phyloP scores from a whole-genome alignment of 2,113 vertebrate genomes.

The Jaculus jaculus region DNA sequence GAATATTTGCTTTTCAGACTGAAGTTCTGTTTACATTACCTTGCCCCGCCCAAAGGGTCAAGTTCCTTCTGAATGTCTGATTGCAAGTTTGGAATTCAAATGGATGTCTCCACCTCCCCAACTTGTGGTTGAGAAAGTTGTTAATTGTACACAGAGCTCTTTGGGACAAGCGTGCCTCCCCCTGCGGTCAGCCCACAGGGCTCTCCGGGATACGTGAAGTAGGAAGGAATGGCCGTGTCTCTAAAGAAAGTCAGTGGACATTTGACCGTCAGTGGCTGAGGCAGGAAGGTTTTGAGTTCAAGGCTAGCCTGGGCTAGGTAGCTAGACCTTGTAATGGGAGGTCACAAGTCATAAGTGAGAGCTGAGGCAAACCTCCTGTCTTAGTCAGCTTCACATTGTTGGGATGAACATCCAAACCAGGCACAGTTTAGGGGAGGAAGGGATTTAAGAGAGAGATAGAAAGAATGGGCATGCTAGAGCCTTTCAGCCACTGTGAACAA shows the following conservation, averaged over 20 bases:
- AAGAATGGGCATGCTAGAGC: too few relatives aligned
- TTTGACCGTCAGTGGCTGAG: background rate
- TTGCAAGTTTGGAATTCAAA: conserved; percentile 26
- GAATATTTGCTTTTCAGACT: conserved; percentile 24
- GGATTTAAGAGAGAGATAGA: too few relatives aligned
- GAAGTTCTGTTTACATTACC: conserved; percentile 25
- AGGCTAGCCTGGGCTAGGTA: background rate
- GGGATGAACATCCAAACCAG: too few relatives aligned
- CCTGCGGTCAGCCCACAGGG: background rate
- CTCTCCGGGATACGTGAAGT: background rate
- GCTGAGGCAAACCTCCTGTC: background rate
- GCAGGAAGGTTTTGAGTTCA: background rate
- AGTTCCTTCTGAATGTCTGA: conserved; percentile 14
- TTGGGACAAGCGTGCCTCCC: background rate
- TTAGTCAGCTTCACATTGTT: too few relatives aligned
- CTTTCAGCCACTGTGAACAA: too few relatives aligned
- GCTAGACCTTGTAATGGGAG: background rate
- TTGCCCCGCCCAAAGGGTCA: conserved; percentile 2
- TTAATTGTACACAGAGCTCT: background rate
- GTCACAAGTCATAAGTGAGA: background rate
- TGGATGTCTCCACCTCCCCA: background rate
- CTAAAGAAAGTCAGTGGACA: background rate
- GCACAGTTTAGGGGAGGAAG: too few relatives aligned
- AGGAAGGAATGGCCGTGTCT: background rate
- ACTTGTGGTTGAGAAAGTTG: background rate